phyloP scores from a whole-genome alignment of 2,797 vertebrate genomes.

The Lutjanus campechanus region DNA sequence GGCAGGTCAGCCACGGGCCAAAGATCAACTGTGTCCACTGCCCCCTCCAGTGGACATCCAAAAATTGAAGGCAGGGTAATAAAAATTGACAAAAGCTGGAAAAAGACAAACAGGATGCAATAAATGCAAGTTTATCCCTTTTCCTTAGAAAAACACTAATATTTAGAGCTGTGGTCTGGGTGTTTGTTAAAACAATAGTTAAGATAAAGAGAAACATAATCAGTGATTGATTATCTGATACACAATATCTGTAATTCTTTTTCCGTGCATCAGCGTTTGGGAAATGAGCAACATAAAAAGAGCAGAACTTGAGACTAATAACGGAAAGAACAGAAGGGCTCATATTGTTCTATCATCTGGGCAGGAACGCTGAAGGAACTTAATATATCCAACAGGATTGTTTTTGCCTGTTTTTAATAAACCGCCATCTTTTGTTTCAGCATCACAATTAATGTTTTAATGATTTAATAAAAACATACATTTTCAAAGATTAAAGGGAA shows the following conservation, averaged over 20 bases:
- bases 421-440: slow-evolving; percentile 33
- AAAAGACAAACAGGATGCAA: not conserved
- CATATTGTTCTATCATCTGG: slow-evolving; percentile 49
- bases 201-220: slow-evolving; percentile 47
- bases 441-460: slow-evolving; percentile 59
- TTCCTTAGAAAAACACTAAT: slow-evolving; percentile 17
- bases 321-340: slow-evolving; percentile 53
- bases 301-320: slow-evolving; percentile 47
- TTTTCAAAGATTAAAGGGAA: slow-evolving; percentile 46
- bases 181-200: slow-evolving; percentile 38
- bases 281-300: slow-evolving; percentile 44
- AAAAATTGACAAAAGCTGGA: not conserved
- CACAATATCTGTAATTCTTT: slow-evolving; percentile 39
- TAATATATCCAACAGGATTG: slow-evolving; percentile 43
- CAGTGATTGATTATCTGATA: slow-evolving; percentile 50
- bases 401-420: slow-evolving; percentile 67
- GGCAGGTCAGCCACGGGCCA: slow-evolving; percentile 49
- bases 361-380: slow-evolving; percentile 41
- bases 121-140: slow-evolving; percentile 7
- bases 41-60: slow-evolving; percentile 71
- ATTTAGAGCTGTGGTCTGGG: slow-evolving; percentile 29
- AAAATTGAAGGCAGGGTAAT: not conserved
- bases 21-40: slow-evolving; percentile 56
- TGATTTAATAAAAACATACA: slow-evolving; percentile 62
- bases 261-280: slow-evolving; percentile 47